These are phyloP conservation scores for Sipha flava DNA, from an alignment of 1,140 invertebrate genomes.

Conservation along the genomic window DNA sequence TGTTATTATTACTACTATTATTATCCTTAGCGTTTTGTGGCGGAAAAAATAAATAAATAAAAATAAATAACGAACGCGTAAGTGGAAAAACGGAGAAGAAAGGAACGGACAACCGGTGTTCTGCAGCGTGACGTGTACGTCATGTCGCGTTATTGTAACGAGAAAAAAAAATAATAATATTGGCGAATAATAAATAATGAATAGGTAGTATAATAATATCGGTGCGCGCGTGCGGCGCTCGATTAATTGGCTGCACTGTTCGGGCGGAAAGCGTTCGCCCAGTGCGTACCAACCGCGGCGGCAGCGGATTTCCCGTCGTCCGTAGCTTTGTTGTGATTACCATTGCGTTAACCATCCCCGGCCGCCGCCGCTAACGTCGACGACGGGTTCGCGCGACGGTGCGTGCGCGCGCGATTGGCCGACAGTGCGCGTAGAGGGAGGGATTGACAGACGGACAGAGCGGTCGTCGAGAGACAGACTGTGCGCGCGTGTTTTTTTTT, in stretches of 20 bases:
- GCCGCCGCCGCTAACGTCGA: neutral
- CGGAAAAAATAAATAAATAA: too few species aligned
- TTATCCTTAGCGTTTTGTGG: too few species aligned
- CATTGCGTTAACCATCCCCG: slow-evolving; percentile 7
- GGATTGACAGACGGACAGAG: too few species aligned
- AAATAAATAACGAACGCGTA: neutral
- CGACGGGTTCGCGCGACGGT: too few species aligned
- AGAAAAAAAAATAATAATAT: too few species aligned
- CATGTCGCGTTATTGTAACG: neutral
- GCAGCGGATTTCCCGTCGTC: slow-evolving; percentile 4
- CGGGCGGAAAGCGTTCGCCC: neutral
- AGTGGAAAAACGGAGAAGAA: neutral
- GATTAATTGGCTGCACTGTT: slow-evolving; percentile 29
- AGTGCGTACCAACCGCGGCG: slow-evolving; percentile 9
- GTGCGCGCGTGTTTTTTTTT: neutral
- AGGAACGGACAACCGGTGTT: neutral
- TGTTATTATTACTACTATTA: too few species aligned
- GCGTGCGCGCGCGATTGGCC: neutral
- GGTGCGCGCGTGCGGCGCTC: neutral
- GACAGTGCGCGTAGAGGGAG: too few species aligned
- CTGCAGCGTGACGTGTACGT: neutral
- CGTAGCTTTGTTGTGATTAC: slow-evolving; percentile 17
- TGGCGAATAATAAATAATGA: too few species aligned
- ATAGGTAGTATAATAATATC: too few species aligned
- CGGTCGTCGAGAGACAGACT: too few species aligned